Base-by-base conservation (phyloP, 1,140 invertebrate genomes). In the Drosophila santomea region DNA sequence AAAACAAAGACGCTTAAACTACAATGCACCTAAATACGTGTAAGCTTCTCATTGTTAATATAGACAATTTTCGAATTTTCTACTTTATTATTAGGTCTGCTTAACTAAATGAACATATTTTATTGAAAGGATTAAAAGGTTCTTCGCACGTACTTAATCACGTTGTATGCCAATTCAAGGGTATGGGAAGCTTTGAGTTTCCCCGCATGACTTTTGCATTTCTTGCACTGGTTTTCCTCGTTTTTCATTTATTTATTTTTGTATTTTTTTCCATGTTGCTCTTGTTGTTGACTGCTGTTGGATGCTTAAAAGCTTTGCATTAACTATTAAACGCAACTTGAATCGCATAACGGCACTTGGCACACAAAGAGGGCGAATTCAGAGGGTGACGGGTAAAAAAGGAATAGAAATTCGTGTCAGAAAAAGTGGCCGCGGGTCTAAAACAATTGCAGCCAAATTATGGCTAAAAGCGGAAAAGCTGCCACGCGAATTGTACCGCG, bases 241-340 rank as follows among this genome's bases (percentile, higher is more conserved):
- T 7, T 12, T 48, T 69, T 57, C 57, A 12, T 35, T 15, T 71
- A 66, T 52, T 39, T 25, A 35, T 57, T 56, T 69, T 56, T 39
- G 14, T 35, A 68, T 71, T 35, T 38, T 28, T 15, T 39, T 20
- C 47, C 73, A 47, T 44, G 45, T 55, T 71, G 68, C 78, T 86
- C 43, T 78, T 77, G 76, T 59, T 58, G 75, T 59, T 66, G 64
- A 79, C 80, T 74, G 66, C 69, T 67, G 67, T 61, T 71, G 78
- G 81, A 68, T 86, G 68, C 81, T 85, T 85, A 85, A 85, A 85
- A 86, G 82, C 82, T 85, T 85, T 85, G 78, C 82, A 85, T 85
- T 85, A 85, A 85, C 78, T 85, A 85, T 86, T 85, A 86, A 85
- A 86, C 81, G 82, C 74, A 85, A 86, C 78, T 85, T 86, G 76